phyloP scores from a whole-genome alignment of 2,113 vertebrate genomes.

The Heptranchias perlo region DNA sequence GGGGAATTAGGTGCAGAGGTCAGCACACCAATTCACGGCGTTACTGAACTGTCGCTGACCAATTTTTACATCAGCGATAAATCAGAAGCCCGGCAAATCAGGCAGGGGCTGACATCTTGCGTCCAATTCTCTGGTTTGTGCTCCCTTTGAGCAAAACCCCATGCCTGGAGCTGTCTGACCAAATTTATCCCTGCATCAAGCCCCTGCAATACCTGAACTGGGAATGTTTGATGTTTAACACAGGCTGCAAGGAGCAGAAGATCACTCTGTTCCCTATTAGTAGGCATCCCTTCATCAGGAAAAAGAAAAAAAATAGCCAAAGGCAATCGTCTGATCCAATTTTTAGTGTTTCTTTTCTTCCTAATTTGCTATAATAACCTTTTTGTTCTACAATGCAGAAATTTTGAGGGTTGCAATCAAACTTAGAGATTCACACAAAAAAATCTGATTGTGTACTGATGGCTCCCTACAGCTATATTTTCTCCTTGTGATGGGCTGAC shows the following conservation, averaged over 20 bases:
- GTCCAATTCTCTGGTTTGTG: neutral
- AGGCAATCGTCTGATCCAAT: neutral
- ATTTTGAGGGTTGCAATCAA: neutral
- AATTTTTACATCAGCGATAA: neutral
- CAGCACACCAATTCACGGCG: neutral
- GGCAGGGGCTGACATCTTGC: neutral
- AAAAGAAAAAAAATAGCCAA: neutral
- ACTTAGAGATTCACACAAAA: neutral
- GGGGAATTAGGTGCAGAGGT: neutral
- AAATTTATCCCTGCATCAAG: neutral
- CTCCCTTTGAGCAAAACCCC: neutral
- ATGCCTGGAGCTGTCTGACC: neutral
- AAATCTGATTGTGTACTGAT: neutral
- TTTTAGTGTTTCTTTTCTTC: neutral
- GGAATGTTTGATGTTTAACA: neutral
- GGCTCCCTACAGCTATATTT: neutral
- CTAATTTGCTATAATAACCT: neutral
- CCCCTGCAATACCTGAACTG: neutral
- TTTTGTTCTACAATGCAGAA: neutral
- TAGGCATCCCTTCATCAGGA: neutral
- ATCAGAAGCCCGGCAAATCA: neutral
- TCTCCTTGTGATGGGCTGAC: neutral
- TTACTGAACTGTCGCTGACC: neutral
- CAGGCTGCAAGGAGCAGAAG: neutral
- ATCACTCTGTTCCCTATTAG: neutral